These are phyloP conservation scores for Cosmia trapezina DNA, from an alignment of 2,888 invertebrate species.

Conservation along the genomic window DNA sequence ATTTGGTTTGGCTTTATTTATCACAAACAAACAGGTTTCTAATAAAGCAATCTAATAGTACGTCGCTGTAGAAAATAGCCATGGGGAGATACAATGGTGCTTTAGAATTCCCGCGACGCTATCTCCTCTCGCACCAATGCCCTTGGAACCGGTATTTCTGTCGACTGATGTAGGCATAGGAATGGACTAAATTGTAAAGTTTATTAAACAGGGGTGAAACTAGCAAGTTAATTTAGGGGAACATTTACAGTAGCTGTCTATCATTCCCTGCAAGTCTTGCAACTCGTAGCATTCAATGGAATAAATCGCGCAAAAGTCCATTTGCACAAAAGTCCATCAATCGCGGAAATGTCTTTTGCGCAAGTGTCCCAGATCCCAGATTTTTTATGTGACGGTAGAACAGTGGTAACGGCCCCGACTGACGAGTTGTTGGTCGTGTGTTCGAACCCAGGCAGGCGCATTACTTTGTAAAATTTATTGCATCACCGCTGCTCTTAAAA, in stretches of 20 bases:
- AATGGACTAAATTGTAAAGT: slow-evolving; percentile 25
- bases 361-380: too few species aligned
- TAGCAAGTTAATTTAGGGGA: background rate
- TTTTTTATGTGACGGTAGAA: background rate
- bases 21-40: slow-evolving; percentile 34
- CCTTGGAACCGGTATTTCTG: slow-evolving; percentile 22
- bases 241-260: background rate
- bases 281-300: background rate
- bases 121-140: slow-evolving; percentile 54
- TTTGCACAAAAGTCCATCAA: too few species aligned
- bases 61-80: slow-evolving; percentile 20
- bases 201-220: slow-evolving; percentile 15
- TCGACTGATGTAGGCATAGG: slow-evolving; percentile 10
- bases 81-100: slow-evolving; percentile 38
- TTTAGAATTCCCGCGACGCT: slow-evolving; percentile 43
- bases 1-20: slow-evolving; percentile 8
- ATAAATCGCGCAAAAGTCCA: too few species aligned
- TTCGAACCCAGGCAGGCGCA: too few species aligned
- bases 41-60: slow-evolving; percentile 37
- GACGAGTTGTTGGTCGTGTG: too few species aligned
- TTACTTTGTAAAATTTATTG: too few species aligned
- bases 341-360: too few species aligned
- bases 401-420: too few species aligned
- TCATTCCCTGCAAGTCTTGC: background rate
- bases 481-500: too few species aligned